Evolutionary conservation across 2,797 vertebrate genomes (phyloP), one percentile per base, ranked within the genome.

Genomic region (Alosa sapidissima): DNA sequence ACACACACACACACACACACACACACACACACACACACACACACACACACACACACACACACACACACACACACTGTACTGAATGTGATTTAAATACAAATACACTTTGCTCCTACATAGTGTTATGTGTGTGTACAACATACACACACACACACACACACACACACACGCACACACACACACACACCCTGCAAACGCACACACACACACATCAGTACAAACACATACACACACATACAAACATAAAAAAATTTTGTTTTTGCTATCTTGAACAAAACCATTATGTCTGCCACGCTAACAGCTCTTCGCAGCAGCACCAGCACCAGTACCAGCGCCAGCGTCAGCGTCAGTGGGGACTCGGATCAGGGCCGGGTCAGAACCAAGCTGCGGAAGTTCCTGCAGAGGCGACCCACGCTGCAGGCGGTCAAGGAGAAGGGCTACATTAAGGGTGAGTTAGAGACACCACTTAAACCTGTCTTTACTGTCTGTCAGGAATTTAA

Each of bases 401-500:
- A 93, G 91, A 92, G 92, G 82, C 90, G 96, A 48, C 96, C 96
- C 3, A 96, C 96, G 0, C 87, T 96, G 89, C 96, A 97, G 90
- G 93, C 95, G 0, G 93, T 97, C 87, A 92, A 96, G 8, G 96
- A 97, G 48, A 94, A 93, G 86, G 96, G 96, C 87, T 97, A 97
- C 93, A 97, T 96, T 88, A 94, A 90, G 91, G 96, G 95, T 96
- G 92, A 81, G 51, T 1, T n/a, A 62, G 21, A 62, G 7, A 9
- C 58, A 62, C 58, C n/a, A 62, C 58, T 62, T 41, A 41, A 41
- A 41, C 19, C 4, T 3, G 3, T 5, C 7, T 5, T 16, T 33
- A 33, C 28, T 82, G 49, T 7, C n/a, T 36, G 49, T 54, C 28
- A n/a, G n/a, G 11, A 33, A 82, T 52, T 0, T n/a, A n/a, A n/a